Base-by-base conservation (phyloP, 2,797 vertebrate species). In the Carapus acus region DNA sequence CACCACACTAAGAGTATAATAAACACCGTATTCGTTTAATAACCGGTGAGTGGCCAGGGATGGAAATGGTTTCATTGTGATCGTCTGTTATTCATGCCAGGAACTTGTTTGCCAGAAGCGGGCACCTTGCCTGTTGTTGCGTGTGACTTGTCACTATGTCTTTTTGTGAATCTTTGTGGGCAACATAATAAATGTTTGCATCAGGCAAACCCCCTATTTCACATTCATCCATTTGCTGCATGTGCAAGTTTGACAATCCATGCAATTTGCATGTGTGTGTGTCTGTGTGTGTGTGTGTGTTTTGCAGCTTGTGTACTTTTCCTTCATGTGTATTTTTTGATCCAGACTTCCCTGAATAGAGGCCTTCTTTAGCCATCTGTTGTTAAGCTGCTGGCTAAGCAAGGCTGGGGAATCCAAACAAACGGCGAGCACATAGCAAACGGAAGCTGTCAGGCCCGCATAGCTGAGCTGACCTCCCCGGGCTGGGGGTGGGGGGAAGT, bases 1-100 rank as follows among this genome's bases (percentile, higher is more conserved):
- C 93, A 95, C 89, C 91, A 74, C 91, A 88, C 90, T 92, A 91
- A 92, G 90, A 90, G 89, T 90, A 91, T 90, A 91, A 95, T 94
- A 93, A 94, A 95, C 91, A 91, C 89, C 87, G 88, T 89, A 89
- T 91, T 92, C 88, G 85, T 94, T 92, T 91, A 91, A 92, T 94
- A 94, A 91, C 85, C 42, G 82, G 85, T 84, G 84, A 87, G 90
- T 81, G 88, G 82, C 79, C 22, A 76, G 57, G 83, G 86, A 87
- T 82, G 85, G 86, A 88, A 90, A 90, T 62, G 87, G 85, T 75
- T 90, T 88, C 85, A 85, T 82, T 74, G 71, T 79, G 88, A 86
- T 88, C 86, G 65, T 78, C 87, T 88, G 88, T 92, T 92, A 89
- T 91, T 77, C 87, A 85, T 88, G 74, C 41, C 45, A 60, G 71